Percentiles rank a stretch among this genome's conserved stretches.
phyloP scores from a whole-genome alignment of 1,140 invertebrate species.

The Eumaeus atala region DNA sequence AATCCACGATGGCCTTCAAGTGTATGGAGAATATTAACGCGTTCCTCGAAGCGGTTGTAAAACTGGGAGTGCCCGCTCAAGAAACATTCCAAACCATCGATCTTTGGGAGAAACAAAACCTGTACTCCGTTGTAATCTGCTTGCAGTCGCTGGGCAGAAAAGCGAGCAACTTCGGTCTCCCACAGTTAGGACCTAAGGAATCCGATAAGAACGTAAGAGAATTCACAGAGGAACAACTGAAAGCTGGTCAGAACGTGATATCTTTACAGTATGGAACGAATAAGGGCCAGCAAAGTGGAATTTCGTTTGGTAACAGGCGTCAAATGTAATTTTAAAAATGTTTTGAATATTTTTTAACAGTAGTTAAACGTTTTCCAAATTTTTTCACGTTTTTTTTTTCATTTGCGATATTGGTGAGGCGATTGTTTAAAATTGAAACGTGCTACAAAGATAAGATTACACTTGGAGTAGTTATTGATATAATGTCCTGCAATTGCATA shows the following conservation, averaged over 20 bases:
- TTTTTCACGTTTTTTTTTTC: conserved; percentile 1
- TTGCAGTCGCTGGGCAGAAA: conserved; percentile 96
- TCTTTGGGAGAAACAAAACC: conserved; percentile 96
- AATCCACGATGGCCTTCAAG: conserved; percentile 93
- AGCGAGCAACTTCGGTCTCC: conserved; percentile 90
- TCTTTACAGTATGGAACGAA: conserved; percentile 96
- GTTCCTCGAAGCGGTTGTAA: conserved; percentile 90
- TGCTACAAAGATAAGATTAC: conserved; percentile 15
- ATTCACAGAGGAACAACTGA: conserved; percentile 92
- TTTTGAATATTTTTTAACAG: conserved; percentile 29
- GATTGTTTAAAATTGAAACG: conserved; percentile 1
- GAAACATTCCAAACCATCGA: conserved; percentile 98
- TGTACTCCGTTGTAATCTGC: conserved; percentile 96
- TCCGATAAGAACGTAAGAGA: conserved; percentile 92
- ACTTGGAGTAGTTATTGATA: conserved; percentile 5
- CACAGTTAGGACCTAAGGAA: conserved; percentile 94
- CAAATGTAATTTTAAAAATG: conserved; percentile 85
- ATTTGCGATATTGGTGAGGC: not conserved
- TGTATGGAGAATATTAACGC: conserved; percentile 99
- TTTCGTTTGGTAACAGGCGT: conserved; percentile 94
- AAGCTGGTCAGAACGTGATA: conserved; percentile 92
- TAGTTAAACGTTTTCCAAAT: conserved; percentile 8
- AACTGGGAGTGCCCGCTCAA: conserved; percentile 93
- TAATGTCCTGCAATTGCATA: not conserved
- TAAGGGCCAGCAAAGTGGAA: conserved; percentile 94